Percentiles rank a stretch among this genome's conserved stretches.
phyloP scores from a whole-genome alignment of 2,888 invertebrate genomes.

The Sussaba pulchella region DNA sequence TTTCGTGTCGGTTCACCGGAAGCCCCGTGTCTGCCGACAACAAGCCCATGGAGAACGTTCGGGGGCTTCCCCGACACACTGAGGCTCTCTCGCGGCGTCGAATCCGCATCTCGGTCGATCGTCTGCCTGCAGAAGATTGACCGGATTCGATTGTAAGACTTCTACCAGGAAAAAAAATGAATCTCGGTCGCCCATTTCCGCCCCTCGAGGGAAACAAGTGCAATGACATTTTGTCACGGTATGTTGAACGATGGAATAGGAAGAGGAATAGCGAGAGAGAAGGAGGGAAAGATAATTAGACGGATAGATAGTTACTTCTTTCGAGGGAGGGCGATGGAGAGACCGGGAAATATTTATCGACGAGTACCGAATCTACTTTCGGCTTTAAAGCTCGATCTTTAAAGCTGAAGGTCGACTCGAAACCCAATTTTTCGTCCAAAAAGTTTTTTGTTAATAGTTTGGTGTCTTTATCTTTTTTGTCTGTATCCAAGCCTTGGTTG shows the following conservation, averaged over 20 bases:
- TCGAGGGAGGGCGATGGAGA: too few relatives aligned
- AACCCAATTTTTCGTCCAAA: too few relatives aligned
- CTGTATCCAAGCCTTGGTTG: too few relatives aligned
- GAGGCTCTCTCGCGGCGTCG: slow-evolving; percentile 7
- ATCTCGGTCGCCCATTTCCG: background rate
- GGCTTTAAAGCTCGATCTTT: too few relatives aligned
- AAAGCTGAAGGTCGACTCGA: too few relatives aligned
- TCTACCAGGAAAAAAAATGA: slow-evolving; percentile 21
- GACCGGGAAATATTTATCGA: too few relatives aligned
- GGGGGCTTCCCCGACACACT: slow-evolving; percentile 49
- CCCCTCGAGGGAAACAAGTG: background rate
- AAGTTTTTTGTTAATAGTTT: too few relatives aligned
- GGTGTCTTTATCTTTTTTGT: too few relatives aligned
- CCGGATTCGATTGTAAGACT: slow-evolving; percentile 57
- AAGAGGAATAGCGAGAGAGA: too few relatives aligned
- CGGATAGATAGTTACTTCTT: too few relatives aligned
- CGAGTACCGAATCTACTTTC: too few relatives aligned
- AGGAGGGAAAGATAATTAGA: too few relatives aligned
- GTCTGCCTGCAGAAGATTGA: slow-evolving; percentile 45
- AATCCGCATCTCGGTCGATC: slow-evolving; percentile 36
- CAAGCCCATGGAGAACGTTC: slow-evolving; percentile 35
- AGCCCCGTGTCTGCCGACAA: slow-evolving; percentile 53
- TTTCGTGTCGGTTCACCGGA: slow-evolving; percentile 39
- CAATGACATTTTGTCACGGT: background rate
- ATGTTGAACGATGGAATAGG: background rate